A percentile compares a stretch with the other conserved stretches of the same genome.
Conservation (phyloP, 2,797 vertebrate species). For the Pantherophis vulpinus region DNA sequence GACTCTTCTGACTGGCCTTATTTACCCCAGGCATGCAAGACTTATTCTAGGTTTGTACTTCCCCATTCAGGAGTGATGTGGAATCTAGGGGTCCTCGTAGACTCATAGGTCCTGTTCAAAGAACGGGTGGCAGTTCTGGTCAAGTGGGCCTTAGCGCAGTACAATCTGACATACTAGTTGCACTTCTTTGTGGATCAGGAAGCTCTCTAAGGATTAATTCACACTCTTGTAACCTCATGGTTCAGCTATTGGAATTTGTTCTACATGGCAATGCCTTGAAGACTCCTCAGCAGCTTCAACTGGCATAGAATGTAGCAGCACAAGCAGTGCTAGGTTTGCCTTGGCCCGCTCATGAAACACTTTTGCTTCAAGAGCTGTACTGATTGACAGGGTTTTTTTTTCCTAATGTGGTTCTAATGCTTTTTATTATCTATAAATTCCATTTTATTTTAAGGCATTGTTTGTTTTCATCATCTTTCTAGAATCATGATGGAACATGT, state of each 20-base stretch:
- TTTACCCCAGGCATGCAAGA: background rate
- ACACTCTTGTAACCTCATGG: background rate
- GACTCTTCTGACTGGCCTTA: background rate
- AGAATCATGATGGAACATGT: slow-evolving; percentile 93
- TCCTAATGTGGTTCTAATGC: background rate
- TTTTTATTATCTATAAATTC: background rate
- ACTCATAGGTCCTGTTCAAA: background rate
- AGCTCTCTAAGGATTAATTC: background rate
- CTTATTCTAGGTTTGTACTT: background rate
- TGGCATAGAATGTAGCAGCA: background rate
- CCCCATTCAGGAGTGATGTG: background rate
- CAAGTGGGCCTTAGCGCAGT: background rate
- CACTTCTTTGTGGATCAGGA: background rate
- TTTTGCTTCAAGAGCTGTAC: background rate
- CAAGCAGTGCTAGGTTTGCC: background rate
- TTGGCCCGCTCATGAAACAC: background rate
- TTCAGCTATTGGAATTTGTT: background rate
- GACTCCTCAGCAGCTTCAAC: background rate
- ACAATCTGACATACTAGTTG: background rate
- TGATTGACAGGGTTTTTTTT: background rate
- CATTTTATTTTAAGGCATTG: background rate
- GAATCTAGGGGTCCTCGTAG: background rate
- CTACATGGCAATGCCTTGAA: background rate
- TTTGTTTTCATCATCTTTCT: slow-evolving; percentile 48
- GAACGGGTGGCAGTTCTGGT: background rate